These are phyloP conservation scores for Eulithis testata DNA, from an alignment of 2,888 invertebrate genomes.

Conservation along the genomic window DNA sequence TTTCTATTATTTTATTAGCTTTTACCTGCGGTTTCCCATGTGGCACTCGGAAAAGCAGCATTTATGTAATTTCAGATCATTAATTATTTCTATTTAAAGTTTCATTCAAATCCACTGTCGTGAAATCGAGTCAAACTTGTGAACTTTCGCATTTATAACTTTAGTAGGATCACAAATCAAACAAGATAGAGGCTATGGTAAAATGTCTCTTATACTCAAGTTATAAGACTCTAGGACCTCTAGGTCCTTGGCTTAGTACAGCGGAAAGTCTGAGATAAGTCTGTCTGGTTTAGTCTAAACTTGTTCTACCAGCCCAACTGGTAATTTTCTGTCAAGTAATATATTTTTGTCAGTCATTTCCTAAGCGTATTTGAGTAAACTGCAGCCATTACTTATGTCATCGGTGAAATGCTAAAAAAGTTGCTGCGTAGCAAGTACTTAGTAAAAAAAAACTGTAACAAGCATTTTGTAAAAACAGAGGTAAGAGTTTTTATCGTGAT, in stretches of 20 bases:
- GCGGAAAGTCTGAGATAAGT: not conserved
- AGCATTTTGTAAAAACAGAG: too few species aligned
- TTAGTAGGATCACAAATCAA: not conserved
- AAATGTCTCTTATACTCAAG: conserved; percentile 13
- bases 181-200: conserved; percentile 4
- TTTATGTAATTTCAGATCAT: too few species aligned
- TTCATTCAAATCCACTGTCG: too few species aligned
- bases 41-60: too few species aligned
- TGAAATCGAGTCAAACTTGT: too few species aligned
- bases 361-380: conserved; percentile 24
- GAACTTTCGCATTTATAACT: too few species aligned
- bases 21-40: conserved; percentile 1
- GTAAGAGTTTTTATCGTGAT: too few species aligned
- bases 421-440: not conserved
- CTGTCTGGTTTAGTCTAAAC: conserved; percentile 19
- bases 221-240: not conserved
- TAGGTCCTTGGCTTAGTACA: not conserved
- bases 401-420: conserved; percentile 2
- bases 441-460: too few species aligned
- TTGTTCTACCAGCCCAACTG: conserved; percentile 20
- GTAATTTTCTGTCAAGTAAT: conserved; percentile 15
- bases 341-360: conserved; percentile 14
- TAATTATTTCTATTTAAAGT: too few species aligned
- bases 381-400: conserved; percentile 21
- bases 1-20: conserved; percentile 23